phyloP scores from a whole-genome alignment of 2,797 vertebrate species.

The Oreochromis mossambicus region DNA sequence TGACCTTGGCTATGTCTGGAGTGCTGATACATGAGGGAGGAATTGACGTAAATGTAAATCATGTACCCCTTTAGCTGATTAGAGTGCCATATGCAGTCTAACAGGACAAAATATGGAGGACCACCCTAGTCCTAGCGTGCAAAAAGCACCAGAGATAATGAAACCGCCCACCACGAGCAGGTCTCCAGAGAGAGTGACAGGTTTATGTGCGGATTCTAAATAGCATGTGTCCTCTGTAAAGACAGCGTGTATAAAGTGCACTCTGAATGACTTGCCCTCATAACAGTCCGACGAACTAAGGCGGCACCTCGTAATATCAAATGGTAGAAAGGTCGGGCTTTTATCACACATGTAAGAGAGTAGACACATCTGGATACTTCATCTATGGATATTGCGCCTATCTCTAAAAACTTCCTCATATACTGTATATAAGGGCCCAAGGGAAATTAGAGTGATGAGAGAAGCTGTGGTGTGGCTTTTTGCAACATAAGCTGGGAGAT shows the following conservation, averaged over 20 bases:
- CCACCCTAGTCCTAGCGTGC: not conserved
- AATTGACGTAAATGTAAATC: conserved; percentile 66
- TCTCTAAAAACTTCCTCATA: conserved; percentile 33
- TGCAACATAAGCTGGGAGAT: conserved; percentile 45
- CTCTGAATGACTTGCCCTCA: conserved; percentile 30
- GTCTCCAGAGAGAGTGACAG: conserved; percentile 43
- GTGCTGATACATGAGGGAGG: conserved; percentile 14
- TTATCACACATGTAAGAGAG: conserved; percentile 27
- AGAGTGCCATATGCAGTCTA: conserved; percentile 45
- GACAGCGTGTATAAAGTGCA: conserved; percentile 23
- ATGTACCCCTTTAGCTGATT: conserved; percentile 61
- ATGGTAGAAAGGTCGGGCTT: conserved; percentile 18
- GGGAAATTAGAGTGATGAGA: conserved; percentile 54
- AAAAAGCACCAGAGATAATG: conserved; percentile 53
- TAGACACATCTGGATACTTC: conserved; percentile 1
- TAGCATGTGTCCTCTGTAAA: conserved; percentile 42
- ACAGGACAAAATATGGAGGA: conserved; percentile 43
- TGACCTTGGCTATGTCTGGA: conserved; percentile 60
- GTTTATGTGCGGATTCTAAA: conserved; percentile 54
- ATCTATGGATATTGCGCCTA: not conserved
- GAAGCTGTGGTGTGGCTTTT: conserved; percentile 25
- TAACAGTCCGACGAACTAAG: conserved; percentile 33
- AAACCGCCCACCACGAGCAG: conserved; percentile 8
- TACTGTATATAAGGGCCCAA: conserved; percentile 16
- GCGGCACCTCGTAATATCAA: conserved; percentile 30